Conservation (phyloP, 1,140 invertebrate genomes). For the roundworm (Caenorhabditis elegans) region DNA sequence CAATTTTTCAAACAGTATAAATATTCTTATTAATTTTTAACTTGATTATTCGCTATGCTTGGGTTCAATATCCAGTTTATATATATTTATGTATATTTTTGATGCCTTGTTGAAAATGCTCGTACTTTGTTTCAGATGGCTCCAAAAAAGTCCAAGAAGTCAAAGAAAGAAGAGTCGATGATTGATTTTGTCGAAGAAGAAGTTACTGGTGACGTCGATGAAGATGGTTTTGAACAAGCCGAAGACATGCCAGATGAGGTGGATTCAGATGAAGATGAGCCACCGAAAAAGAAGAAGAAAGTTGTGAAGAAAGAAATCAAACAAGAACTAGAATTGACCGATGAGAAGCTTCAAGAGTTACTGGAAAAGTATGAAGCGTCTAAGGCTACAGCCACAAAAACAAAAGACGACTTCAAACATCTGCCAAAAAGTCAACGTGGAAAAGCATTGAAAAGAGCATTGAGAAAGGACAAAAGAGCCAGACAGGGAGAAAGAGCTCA, state of each 20-base stretch:
- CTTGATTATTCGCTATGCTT: not conserved
- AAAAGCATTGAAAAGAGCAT: conserved; percentile 19
- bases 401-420: conserved; percentile 32
- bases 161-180: conserved; percentile 26
- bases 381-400: not conserved
- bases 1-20: not conserved
- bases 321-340: not conserved
- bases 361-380: conserved; percentile 3
- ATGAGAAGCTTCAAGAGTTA: conserved; percentile 16
- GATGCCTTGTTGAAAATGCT: too few species aligned
- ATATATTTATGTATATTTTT: too few species aligned
- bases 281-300: conserved; percentile 14
- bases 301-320: conserved; percentile 4
- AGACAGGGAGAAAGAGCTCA: conserved; percentile 60
- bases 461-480: conserved; percentile 55
- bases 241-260: not conserved
- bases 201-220: conserved; percentile 12
- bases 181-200: conserved; percentile 11
- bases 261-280: not conserved
- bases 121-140: not conserved
- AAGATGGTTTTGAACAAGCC: not conserved
- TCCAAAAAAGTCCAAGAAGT: conserved; percentile 22
- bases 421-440: conserved; percentile 31
- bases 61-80: too few species aligned
- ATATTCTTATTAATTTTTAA: not conserved